Evolutionary conservation across 2,888 invertebrate species (phyloP), one percentile per base, ranked within the genome.

Genomic region (Micoletzkya japonica): DNA sequence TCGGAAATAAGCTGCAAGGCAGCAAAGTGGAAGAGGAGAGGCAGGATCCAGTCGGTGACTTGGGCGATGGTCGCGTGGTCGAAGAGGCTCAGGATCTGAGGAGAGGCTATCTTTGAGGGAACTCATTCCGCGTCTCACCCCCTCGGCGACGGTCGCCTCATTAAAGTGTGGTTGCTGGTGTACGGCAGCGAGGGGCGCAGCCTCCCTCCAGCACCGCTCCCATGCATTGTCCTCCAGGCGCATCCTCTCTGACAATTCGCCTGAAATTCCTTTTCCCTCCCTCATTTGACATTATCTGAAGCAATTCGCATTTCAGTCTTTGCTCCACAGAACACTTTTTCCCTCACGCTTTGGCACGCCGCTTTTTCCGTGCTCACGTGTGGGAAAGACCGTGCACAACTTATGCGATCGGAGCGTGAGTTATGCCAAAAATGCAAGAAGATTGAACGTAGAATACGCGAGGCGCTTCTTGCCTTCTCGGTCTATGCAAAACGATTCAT

Each of bases 131-230:
- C 17, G 7, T 17, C 24, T 57, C 30, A 93, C 92, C 87, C 93
- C 94, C 85, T 96, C 93, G 0, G 95, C 96, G 87, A 96, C 96
- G 74, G 92, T 90, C 0, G 93, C 93, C 86, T 97, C 96, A 86
- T 98, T 95, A 86, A 98, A 98, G 32, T 98, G 89, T 58, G 95
- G 90, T 82, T 92, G 91, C 85, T 98, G 98, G 52, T 93, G 89
- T 68, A 91, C 88, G 0, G 93, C 94, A 0, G 97, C 93, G 26
- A 95, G 91, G 0, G 95, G 91, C 75, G 92, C 90, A 0, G 96
- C 93, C 66, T 91, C 91, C 71, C 90, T 89, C 98, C 98, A 98
- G 50, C 92, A 92, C 81, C 92, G 92, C 36, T 90, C 89, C 97
- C 97, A 98, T 70, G 94, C 92, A 86, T 95, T 96, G 50, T 92